phyloP scores from a whole-genome alignment of 2,113 vertebrate genomes.

The Vireo altiloquus region DNA sequence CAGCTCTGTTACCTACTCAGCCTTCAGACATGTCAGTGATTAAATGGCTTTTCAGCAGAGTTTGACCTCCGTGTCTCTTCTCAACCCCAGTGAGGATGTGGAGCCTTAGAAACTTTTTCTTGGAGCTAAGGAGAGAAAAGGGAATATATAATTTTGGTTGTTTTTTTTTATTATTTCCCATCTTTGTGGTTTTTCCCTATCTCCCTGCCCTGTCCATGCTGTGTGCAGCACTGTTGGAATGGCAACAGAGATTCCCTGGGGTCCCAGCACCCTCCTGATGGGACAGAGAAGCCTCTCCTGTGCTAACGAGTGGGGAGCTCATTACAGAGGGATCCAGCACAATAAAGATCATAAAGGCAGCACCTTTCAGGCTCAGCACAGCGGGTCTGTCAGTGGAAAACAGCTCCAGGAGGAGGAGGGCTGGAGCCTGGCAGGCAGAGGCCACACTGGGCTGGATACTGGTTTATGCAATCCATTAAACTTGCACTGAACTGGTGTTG shows the following conservation, averaged over 20 bases:
- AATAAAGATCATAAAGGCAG: background rate
- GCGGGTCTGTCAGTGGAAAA: background rate
- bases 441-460: background rate
- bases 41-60: background rate
- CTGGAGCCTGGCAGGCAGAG: background rate
- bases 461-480: background rate
- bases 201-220: background rate
- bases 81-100: background rate
- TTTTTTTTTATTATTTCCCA: background rate
- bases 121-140: background rate
- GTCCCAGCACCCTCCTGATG: background rate
- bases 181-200: background rate
- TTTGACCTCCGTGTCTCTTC: background rate
- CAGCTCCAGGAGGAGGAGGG: background rate
- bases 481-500: slow-evolving; percentile 16
- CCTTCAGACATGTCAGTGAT: background rate
- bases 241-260: background rate
- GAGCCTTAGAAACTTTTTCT: background rate
- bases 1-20: background rate
- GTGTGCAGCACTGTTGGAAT: background rate
- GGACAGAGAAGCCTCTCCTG: background rate
- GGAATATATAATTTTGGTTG: background rate
- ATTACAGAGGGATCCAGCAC: background rate
- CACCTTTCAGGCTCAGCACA: background rate
- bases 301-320: rapidly evolving